Evolutionary conservation across 2,797 vertebrate species (phyloP).

Genomic region (Spea hammondii): DNA sequence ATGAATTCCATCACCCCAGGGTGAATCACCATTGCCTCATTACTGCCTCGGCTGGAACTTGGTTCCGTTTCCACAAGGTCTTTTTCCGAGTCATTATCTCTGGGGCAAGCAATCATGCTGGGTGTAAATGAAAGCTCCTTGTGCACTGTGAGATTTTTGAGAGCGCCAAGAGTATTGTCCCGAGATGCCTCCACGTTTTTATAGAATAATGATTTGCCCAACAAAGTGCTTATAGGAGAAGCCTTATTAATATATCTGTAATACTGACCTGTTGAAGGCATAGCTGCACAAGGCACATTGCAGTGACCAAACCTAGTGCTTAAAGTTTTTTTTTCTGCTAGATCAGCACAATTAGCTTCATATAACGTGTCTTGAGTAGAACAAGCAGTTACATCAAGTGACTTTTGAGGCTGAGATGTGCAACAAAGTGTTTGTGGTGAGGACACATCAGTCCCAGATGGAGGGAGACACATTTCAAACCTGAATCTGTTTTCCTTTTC

Average conservation of each 20-base stretch:
- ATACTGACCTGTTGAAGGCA: neutral
- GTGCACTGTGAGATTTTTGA: neutral
- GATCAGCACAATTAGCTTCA: neutral
- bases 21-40: constrained; percentile 55
- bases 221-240: neutral
- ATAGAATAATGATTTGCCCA: neutral
- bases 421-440: too few relatives aligned
- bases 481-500: constrained; percentile 82
- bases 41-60: rapidly evolving
- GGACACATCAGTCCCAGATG: neutral
- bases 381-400: neutral
- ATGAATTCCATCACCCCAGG: constrained; percentile 61
- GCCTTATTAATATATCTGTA: neutral
- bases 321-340: neutral
- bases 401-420: neutral
- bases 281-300: neutral
- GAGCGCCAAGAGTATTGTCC: neutral
- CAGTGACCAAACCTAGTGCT: neutral
- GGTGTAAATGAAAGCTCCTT: neutral
- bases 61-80: constrained; percentile 17
- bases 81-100: constrained; percentile 29
- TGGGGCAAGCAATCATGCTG: constrained; percentile 25
- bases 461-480: constrained; percentile 53
- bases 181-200: neutral
- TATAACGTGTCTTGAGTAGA: too few relatives aligned